Conservation (phyloP, 2,797 vertebrate species). For the Toxotes lorentzi region DNA sequence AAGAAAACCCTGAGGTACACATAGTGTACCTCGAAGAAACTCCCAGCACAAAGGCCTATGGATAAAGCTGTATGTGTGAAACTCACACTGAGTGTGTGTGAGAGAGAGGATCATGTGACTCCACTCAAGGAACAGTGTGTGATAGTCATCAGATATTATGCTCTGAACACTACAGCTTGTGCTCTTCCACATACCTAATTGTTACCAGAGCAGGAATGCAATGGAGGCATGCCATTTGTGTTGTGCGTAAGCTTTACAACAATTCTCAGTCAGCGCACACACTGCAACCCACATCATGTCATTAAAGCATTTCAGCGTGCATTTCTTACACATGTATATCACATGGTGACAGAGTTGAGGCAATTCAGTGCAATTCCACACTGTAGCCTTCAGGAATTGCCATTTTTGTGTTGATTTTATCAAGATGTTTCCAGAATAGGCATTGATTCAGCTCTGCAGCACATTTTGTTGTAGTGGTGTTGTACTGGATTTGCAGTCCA, state of each 20-base stretch:
- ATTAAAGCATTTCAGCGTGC: not conserved
- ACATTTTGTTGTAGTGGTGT: not conserved
- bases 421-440: not conserved
- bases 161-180: conserved; percentile 48
- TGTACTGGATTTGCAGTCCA: not conserved
- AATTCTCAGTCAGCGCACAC: not conserved
- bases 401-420: not conserved
- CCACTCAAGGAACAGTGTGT: conserved; percentile 59
- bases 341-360: not conserved
- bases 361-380: not conserved
- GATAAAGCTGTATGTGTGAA: conserved; percentile 31
- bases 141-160: conserved; percentile 72
- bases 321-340: not conserved
- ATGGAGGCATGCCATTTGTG: not conserved
- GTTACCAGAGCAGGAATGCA: conserved; percentile 48
- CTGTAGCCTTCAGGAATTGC: not conserved
- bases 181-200: conserved; percentile 58
- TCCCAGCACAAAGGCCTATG: not conserved
- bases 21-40: not conserved
- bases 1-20: conserved; percentile 3
- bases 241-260: conserved; percentile 15
- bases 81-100: conserved; percentile 8
- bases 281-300: not conserved
- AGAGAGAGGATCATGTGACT: conserved; percentile 61
- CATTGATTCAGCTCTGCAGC: not conserved